Evolutionary conservation across 2,888 invertebrate genomes (phyloP).

Genomic region (Helobdella robusta): DNA sequence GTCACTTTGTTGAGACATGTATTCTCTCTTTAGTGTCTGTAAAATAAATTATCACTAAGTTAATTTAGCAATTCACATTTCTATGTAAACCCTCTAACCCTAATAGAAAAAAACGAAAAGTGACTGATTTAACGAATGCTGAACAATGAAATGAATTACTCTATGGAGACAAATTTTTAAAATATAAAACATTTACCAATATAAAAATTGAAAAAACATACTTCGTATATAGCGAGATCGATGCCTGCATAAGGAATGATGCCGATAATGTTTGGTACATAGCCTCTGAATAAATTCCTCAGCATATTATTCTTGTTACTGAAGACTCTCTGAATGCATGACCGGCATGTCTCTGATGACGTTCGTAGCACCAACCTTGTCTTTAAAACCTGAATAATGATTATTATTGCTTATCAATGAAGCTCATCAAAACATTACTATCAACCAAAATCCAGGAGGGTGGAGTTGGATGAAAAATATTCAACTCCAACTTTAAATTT

Average conservation of each 20-base stretch:
- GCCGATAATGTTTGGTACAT: constrained; percentile 84
- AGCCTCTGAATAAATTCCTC: constrained; percentile 84
- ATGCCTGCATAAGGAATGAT: constrained; percentile 98
- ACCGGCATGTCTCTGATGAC: constrained; percentile 10
- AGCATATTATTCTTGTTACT: constrained; percentile 6
- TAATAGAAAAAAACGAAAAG: background rate
- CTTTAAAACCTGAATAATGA: constrained; percentile 1
- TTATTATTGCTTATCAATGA: background rate
- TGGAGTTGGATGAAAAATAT: too few relatives aligned
- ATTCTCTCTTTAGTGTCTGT: constrained; percentile 39
- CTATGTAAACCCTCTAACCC: too few relatives aligned
- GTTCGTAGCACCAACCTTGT: constrained; percentile 12
- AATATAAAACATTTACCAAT: too few relatives aligned
- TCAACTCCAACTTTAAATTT: too few relatives aligned
- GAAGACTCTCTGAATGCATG: constrained; percentile 12
- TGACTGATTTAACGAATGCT: background rate
- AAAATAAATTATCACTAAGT: background rate
- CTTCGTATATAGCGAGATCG: constrained; percentile 92
- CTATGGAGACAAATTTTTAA: too few relatives aligned
- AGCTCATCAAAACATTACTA: background rate
- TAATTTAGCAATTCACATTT: too few relatives aligned
- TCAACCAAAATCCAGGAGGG: too few relatives aligned
- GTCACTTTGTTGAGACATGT: constrained; percentile 31
- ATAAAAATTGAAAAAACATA: constrained; percentile 28
- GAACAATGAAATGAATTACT: too few relatives aligned